Evolutionary conservation across 2,797 vertebrate genomes (phyloP).

Genomic region (Sebastes diaconus): DNA sequence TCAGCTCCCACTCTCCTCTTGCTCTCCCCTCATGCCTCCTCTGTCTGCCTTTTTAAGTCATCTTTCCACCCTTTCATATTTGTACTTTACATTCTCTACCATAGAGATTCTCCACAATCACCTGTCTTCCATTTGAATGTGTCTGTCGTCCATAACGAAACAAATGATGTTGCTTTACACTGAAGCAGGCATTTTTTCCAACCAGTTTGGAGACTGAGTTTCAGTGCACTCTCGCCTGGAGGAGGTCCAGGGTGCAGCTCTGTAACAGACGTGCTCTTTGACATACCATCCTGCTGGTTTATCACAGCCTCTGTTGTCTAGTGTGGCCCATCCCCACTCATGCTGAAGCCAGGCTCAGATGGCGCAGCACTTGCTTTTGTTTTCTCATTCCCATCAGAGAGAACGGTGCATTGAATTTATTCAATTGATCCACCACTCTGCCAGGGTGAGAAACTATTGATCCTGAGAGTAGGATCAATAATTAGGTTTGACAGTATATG

Average conservation of each 20-base stretch:
- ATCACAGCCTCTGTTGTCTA: conserved; percentile 29
- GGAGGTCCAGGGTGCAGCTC: conserved; percentile 10
- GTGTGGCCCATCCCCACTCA: neutral
- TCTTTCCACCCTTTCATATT: conserved; percentile 11
- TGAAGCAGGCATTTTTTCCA: neutral
- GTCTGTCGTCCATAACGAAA: neutral
- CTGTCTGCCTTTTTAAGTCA: neutral
- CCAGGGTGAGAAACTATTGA: neutral
- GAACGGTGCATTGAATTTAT: conserved; percentile 6
- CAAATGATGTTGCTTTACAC: neutral
- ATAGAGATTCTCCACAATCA: neutral
- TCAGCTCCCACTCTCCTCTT: neutral
- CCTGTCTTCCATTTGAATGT: neutral
- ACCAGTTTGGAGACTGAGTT: neutral
- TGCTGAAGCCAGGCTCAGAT: conserved; percentile 9
- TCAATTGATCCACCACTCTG: conserved; percentile 10
- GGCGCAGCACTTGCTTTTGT: conserved; percentile 26
- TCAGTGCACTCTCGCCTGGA: neutral
- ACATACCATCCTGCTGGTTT: conserved; percentile 36
- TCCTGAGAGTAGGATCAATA: conserved; percentile 27
- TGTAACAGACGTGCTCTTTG: conserved; percentile 44
- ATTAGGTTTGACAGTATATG: conserved; percentile 9
- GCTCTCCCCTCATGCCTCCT: neutral
- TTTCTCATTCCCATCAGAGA: conserved; percentile 13
- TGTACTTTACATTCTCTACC: neutral